phyloP scores from a whole-genome alignment of 2,113 vertebrate species.

The Vidua chalybeata region DNA sequence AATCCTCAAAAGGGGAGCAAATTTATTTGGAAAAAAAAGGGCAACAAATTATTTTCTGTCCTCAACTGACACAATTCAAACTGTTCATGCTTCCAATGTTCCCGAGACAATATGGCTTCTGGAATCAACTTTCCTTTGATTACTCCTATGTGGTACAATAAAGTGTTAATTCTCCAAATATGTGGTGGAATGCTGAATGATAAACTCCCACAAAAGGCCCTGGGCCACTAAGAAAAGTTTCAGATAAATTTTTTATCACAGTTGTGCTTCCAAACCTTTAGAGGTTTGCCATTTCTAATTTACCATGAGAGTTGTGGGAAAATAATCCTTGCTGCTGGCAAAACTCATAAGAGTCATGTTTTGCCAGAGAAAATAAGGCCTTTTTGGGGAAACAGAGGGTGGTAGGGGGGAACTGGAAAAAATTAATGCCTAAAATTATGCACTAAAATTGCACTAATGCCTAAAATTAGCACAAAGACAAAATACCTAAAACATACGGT shows the following conservation, averaged over 20 bases:
- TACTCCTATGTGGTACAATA: background rate
- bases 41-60: background rate
- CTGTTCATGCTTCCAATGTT: background rate
- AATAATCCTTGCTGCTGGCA: conserved; percentile 10
- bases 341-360: background rate
- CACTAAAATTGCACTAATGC: background rate
- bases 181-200: background rate
- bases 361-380: background rate
- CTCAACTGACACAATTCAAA: background rate
- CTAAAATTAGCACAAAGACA: background rate
- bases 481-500: background rate
- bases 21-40: background rate
- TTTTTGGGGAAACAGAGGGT: background rate
- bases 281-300: background rate
- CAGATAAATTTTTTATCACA: conserved; percentile 11
- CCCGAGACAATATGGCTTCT: background rate
- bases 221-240: background rate
- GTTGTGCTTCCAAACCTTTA: background rate
- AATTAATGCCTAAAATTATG: background rate
- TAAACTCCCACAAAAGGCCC: background rate
- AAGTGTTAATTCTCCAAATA: background rate
- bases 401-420: accelerated
- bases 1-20: background rate
- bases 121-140: background rate
- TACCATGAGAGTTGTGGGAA: background rate